Conservation (phyloP, 2,888 invertebrate species). For the Incurvaria masculella region DNA sequence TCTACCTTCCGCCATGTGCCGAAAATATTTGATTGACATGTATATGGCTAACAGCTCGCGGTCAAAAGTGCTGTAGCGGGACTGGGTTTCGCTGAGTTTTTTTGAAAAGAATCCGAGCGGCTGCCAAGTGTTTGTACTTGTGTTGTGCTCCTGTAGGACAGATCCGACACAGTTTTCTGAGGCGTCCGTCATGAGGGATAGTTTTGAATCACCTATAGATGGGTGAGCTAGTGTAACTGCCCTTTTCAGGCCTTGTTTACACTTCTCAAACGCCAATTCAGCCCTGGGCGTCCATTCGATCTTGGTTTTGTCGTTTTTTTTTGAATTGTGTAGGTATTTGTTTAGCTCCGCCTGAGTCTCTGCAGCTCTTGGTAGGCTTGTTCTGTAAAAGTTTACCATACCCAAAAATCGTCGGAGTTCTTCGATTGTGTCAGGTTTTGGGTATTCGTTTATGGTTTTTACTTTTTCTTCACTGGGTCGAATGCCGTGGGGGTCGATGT, state of each 20-base stretch:
- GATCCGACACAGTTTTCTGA: conserved; percentile 29
- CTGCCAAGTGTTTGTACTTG: conserved; percentile 6
- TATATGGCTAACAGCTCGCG: conserved; percentile 14
- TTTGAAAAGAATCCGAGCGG: conserved; percentile 14
- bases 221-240: conserved; percentile 8
- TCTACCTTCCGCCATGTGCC: conserved; percentile 12
- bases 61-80: conserved; percentile 14
- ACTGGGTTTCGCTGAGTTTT: conserved; percentile 7
- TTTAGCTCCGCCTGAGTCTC: conserved; percentile 9
- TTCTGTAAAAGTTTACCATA: conserved; percentile 10
- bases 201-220: conserved; percentile 6
- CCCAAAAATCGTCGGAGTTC: conserved; percentile 9
- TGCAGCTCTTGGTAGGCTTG: conserved; percentile 8
- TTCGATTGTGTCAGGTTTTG: conserved; percentile 6
- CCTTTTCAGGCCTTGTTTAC: conserved; percentile 10
- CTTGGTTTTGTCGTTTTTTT: conserved; percentile 15
- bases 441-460: conserved; percentile 11
- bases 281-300: conserved; percentile 15
- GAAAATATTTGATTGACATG: conserved; percentile 9
- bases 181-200: conserved; percentile 24
- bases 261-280: conserved; percentile 12
- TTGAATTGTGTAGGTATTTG: conserved; percentile 11
- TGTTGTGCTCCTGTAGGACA: conserved; percentile 24
- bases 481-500: conserved; percentile 14
- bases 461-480: conserved; percentile 12